These are phyloP conservation scores for Drosophila sechellia DNA, from an alignment of 1,140 invertebrate genomes.

Conservation along the genomic window DNA sequence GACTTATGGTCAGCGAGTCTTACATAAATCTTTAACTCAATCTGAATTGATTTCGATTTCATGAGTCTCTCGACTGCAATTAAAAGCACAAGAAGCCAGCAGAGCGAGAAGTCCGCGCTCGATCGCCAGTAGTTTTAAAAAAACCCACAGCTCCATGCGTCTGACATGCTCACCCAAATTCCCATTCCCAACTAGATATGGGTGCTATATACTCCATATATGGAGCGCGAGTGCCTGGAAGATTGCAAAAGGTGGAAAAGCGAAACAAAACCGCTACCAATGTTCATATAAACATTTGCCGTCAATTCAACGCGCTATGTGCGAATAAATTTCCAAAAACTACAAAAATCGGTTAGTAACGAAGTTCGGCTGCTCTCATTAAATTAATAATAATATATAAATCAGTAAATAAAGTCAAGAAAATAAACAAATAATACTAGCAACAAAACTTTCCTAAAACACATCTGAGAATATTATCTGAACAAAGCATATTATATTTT, in stretches of 20 bases:
- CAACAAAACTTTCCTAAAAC: background rate
- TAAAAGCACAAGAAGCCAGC: constrained; percentile 46
- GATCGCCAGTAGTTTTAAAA: constrained; percentile 9
- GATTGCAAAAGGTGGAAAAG: constrained; percentile 46
- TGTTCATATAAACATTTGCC: constrained; percentile 28
- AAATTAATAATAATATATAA: no score
- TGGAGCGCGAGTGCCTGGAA: constrained; percentile 9
- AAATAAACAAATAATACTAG: no score
- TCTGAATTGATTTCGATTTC: constrained; percentile 34
- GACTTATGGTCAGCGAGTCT: background rate
- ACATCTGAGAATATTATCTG: no score
- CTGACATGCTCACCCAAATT: constrained; percentile 38
- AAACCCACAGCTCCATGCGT: constrained; percentile 2
- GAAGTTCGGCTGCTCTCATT: background rate
- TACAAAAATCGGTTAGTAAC: background rate
- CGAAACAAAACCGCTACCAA: constrained; percentile 27
- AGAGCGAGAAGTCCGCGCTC: constrained; percentile 38
- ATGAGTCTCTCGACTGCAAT: constrained; percentile 41
- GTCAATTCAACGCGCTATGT: constrained; percentile 17
- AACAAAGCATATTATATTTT: no score
- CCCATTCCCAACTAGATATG: background rate
- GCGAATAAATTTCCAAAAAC: constrained; percentile 35
- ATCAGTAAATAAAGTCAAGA: no score
- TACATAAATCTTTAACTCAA: background rate
- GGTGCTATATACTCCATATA: constrained; percentile 1